Evolutionary conservation across 2,888 invertebrate species (phyloP).

Genomic region (Drosophila recens): DNA sequence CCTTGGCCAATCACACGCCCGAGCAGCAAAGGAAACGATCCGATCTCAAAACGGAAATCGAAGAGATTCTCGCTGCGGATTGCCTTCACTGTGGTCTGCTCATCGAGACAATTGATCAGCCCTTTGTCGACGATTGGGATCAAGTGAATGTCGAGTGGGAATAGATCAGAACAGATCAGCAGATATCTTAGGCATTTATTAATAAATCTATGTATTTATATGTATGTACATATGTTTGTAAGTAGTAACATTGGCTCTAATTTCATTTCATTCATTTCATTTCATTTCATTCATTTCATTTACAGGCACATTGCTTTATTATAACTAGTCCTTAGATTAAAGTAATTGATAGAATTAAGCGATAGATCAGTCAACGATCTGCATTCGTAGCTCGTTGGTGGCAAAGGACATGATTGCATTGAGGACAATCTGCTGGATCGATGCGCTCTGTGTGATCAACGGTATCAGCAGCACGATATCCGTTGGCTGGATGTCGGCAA

Average conservation of each 20-base stretch:
- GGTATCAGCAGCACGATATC: conserved; percentile 82
- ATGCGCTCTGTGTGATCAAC: conserved; percentile 74
- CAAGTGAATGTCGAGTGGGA: conserved; percentile 94
- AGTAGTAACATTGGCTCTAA: conserved; percentile 1
- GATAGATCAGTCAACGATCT: conserved; percentile 79
- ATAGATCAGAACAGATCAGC: conserved; percentile 16
- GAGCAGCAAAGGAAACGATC: conserved; percentile 85
- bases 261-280: too few relatives aligned
- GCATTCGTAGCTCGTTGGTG: conserved; percentile 82
- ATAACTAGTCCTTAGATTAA: not conserved
- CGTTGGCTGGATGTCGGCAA: conserved; percentile 77
- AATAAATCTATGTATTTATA: conserved; percentile 24
- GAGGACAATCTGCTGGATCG: conserved; percentile 81
- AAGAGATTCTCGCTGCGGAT: conserved; percentile 95
- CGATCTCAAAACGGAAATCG: conserved; percentile 92
- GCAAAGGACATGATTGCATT: conserved; percentile 79
- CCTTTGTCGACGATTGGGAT: conserved; percentile 93
- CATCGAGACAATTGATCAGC: conserved; percentile 95
- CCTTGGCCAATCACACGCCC: conserved; percentile 59
- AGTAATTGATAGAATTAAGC: not conserved
- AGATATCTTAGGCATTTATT: conserved; percentile 34
- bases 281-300: too few relatives aligned
- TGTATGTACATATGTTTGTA: not conserved
- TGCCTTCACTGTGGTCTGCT: conserved; percentile 98
- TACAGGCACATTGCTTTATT: not conserved